Percentiles rank a stretch among this genome's conserved stretches.
Conservation (phyloP, 2,113 vertebrate genomes). For the Campylorhamphus procurvoides region DNA sequence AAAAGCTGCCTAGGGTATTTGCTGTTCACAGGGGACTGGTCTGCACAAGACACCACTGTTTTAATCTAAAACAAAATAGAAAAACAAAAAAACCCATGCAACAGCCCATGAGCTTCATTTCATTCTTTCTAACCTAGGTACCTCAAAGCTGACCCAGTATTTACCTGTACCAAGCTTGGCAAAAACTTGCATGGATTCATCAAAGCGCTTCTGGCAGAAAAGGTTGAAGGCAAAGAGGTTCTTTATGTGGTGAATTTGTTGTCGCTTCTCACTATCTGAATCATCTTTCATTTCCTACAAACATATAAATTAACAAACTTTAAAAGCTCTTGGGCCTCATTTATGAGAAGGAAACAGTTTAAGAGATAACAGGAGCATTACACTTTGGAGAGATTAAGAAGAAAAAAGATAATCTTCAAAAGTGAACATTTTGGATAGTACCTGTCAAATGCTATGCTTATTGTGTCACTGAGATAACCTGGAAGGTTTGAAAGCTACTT, state of each 20-base stretch:
- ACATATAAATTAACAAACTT: neutral
- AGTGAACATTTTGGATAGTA: neutral
- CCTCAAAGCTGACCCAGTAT: neutral
- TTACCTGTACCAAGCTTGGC: conserved; percentile 97
- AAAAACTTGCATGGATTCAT: conserved; percentile 98
- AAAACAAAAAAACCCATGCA: neutral
- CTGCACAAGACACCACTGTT: neutral
- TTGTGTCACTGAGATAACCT: neutral
- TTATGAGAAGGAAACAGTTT: neutral
- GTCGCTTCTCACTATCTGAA: conserved; percentile 92
- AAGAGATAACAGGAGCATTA: neutral
- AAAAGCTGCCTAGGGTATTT: neutral
- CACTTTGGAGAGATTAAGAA: neutral
- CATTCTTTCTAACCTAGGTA: neutral
- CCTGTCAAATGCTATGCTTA: neutral
- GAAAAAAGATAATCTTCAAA: neutral
- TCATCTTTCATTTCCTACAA: conserved; percentile 97
- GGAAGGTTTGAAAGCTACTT: neutral
- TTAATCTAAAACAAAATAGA: neutral
- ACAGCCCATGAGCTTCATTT: neutral
- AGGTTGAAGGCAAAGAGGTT: conserved; percentile 98
- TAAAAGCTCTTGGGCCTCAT: neutral
- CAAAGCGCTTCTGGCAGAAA: conserved; percentile 98
- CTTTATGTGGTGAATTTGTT: conserved; percentile 98
- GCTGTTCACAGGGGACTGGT: neutral